A percentile compares a stretch with the other conserved stretches of the same genome.
Conservation (phyloP, 2,888 invertebrate species). For the Limnephilus marmoratus region DNA sequence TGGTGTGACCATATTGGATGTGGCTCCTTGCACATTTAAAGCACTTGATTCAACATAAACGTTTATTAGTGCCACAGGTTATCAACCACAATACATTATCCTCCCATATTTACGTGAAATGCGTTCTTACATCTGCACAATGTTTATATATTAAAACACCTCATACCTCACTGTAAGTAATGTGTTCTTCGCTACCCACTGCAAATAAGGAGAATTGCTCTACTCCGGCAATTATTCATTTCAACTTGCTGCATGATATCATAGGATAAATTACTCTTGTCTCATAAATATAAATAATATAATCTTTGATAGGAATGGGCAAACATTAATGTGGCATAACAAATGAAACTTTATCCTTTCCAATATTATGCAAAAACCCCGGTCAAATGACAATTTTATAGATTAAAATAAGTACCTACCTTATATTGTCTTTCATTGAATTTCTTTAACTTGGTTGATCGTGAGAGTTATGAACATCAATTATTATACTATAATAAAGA, state of each 20-base stretch:
- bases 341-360: background rate
- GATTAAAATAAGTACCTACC: background rate
- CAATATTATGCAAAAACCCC: background rate
- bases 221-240: background rate
- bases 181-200: background rate
- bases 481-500: background rate
- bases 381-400: background rate
- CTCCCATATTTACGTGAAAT: background rate
- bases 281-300: background rate
- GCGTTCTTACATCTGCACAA: background rate
- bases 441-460: background rate
- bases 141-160: background rate
- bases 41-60: slow-evolving; percentile 54
- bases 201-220: background rate
- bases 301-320: background rate
- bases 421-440: background rate
- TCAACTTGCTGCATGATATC: background rate
- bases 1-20: slow-evolving; percentile 46
- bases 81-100: background rate
- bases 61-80: background rate
- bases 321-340: background rate
- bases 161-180: background rate
- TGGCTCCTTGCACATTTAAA: slow-evolving; percentile 51
- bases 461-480: background rate
- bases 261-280: background rate